Base-by-base conservation (phyloP, 2,888 invertebrate genomes). In the Pemphredon lugubris region DNA sequence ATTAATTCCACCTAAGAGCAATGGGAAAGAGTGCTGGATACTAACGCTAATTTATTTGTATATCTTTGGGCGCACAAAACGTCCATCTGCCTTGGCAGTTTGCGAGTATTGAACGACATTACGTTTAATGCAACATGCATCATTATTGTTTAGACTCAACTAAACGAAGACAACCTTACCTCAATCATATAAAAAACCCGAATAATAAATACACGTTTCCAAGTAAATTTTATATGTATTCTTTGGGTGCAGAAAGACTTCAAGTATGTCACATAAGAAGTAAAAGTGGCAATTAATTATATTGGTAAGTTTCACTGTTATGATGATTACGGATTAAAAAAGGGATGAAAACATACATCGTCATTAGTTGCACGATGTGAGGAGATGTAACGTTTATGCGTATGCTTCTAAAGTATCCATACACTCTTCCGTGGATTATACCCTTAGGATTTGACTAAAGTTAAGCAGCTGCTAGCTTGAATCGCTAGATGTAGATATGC, bases 381-480 rank as follows among this genome's bases (percentile, higher is more conserved):
- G 14, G 18, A 51, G 16, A 20, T 47, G 37, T 54, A 58, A 37
- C 26, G 37, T 40, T 42, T 53, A 32, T 32, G 23, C 54, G 47
- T 53, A 55, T 59, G 20, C 14, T 34, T 60, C 42, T 40, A n/a
- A 58, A 77, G 70, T 81, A 81, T 81, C 77, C 72, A 50, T 72
- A 74, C 80, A 83, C 83, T 84, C 80, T 80, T 84, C 81, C 75
- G 77, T 69, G 64, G 75, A 82, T 77, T 78, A 82, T 82, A 85
- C 84, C 87, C 84, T 88, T 83, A 86, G 79, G 77, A 79, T 83
- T 73, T 78, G 83, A 82, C 87, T 85, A 84, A 83, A 79, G 74
- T 83, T 83, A 85, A 87, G 86, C 86, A 83, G 86, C 88, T 87
- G 89, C 89, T 89, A 89, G 89, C 89, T 89, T 72, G 87, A 86